Base-by-base conservation (phyloP, 2,797 vertebrate genomes). In the Momotus momota region DNA sequence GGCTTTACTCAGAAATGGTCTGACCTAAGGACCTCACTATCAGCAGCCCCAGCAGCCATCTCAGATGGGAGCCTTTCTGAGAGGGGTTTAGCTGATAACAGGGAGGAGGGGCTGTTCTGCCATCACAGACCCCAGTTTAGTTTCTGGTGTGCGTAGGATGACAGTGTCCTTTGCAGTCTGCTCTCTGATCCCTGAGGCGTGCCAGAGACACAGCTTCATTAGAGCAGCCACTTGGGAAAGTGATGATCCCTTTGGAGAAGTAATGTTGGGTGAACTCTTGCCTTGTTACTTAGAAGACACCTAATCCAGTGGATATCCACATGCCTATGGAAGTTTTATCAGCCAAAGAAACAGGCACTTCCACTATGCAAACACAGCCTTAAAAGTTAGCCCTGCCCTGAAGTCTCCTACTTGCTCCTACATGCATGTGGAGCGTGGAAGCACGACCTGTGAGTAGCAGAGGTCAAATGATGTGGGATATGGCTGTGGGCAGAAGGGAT, bases 1-100 rank as follows among this genome's bases (percentile, higher is more conserved):
- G 25, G 46, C 78, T 95, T 93, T 82, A 49, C 72, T 94, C 94
- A 87, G 81, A 72, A 93, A 91, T 60, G 57, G 58, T 51, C 66
- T 95, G 90, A 85, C 88, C 88, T 81, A n/a, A 71, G 61, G 78
- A 71, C 91, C 81, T 86, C 2, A 0, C 74, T 96, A 95, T 96
- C 95, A 92, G 93, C 91, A 88, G 60, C 74, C 72, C 79, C 69
- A 45, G 60, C 78, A 90, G 81, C 71, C 73, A 35, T 55, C 80
- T 33, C 23, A 4, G 71, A 70, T 43, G 60, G 38, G 71, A 45
- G 15, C n/a, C 81, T 85, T 70, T 33, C 60, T 2, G 9, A 77
- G 73, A 26, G 35, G 27, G 15, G n/a, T 41, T 73, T 54, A 15
- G 52, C 8, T 85, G 95, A 96, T 90, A 95, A 77, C 10, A 9